Conservation (phyloP, 1,140 invertebrate genomes). For the Sinella curviseta region DNA sequence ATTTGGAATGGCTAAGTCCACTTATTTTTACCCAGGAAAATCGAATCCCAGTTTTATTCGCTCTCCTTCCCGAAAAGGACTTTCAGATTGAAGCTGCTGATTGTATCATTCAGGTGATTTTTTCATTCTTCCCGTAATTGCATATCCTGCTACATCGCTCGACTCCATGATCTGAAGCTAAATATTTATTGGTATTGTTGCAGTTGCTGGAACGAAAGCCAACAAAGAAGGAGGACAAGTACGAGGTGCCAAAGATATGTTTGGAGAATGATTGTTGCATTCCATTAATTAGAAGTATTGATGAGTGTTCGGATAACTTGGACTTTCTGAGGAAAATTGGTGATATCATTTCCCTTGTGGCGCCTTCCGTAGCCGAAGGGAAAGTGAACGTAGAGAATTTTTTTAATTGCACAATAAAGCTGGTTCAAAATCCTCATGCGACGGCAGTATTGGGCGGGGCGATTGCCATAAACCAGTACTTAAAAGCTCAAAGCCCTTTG, state of each 20-base stretch:
- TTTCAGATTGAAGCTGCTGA: conserved; percentile 41
- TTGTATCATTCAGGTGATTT: conserved; percentile 37
- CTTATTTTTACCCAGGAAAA: conserved; percentile 28
- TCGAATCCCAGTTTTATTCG: conserved; percentile 30
- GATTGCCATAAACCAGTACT: conserved; percentile 24
- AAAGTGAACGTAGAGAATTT: conserved; percentile 32
- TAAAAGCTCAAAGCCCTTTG: conserved; percentile 16
- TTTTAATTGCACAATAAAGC: conserved; percentile 20
- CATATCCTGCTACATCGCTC: neutral
- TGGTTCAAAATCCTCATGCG: conserved; percentile 37
- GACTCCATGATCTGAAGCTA: too few species aligned
- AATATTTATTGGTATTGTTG: conserved; percentile 19
- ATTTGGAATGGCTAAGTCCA: conserved; percentile 34
- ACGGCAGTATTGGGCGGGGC: conserved; percentile 29
- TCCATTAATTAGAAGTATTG: conserved; percentile 10
- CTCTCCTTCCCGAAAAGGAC: conserved; percentile 14
- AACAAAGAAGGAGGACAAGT: conserved; percentile 31
- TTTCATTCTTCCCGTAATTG: neutral
- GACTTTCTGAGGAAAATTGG: conserved; percentile 39
- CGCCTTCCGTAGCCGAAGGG: conserved; percentile 12
- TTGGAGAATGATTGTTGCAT: conserved; percentile 21
- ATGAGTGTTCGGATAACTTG: neutral
- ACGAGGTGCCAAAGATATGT: conserved; percentile 29
- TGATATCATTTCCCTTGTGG: conserved; percentile 31
- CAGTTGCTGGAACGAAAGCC: conserved; percentile 41